Conservation (phyloP, 2,888 invertebrate species). For the Thymelicus sylvestris region DNA sequence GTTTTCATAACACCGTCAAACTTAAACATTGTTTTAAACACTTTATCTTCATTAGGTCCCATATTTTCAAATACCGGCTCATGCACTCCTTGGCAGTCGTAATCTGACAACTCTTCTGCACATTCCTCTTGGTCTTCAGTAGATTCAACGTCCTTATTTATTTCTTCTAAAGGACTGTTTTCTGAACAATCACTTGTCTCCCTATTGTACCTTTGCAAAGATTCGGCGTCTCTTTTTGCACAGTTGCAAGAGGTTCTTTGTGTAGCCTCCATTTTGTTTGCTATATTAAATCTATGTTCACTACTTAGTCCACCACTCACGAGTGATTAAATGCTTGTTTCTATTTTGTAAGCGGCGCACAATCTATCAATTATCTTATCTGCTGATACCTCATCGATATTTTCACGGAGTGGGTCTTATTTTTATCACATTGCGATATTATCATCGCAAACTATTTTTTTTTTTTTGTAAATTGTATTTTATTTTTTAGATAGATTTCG, state of each 20-base stretch:
- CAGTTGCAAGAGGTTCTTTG: background rate
- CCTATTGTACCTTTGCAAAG: no score
- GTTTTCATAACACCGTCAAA: slow-evolving; percentile 7
- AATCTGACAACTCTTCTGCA: slow-evolving; percentile 4
- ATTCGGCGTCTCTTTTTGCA: no score
- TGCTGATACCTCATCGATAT: slow-evolving; percentile 26
- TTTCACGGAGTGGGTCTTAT: slow-evolving; percentile 17
- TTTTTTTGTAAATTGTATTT: no score
- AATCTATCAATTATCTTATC: slow-evolving; percentile 31
- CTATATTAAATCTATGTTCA: background rate
- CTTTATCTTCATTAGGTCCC: background rate
- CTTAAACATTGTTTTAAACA: background rate
- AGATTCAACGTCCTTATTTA: no score
- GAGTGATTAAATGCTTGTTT: slow-evolving; percentile 16
- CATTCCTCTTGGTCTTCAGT: no score
- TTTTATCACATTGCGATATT: slow-evolving; percentile 10
- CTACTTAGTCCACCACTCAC: background rate
- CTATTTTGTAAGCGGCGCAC: slow-evolving; percentile 10
- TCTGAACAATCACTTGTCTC: no score
- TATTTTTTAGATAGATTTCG: background rate
- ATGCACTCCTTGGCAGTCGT: background rate
- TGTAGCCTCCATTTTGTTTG: slow-evolving; percentile 19
- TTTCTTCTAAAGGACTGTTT: no score
- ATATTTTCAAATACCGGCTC: background rate
- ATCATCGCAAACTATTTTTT: background rate